Percentiles rank a stretch among this genome's conserved stretches.
Conservation (phyloP, 2,888 invertebrate genomes). For the Calameuta pallipes region DNA sequence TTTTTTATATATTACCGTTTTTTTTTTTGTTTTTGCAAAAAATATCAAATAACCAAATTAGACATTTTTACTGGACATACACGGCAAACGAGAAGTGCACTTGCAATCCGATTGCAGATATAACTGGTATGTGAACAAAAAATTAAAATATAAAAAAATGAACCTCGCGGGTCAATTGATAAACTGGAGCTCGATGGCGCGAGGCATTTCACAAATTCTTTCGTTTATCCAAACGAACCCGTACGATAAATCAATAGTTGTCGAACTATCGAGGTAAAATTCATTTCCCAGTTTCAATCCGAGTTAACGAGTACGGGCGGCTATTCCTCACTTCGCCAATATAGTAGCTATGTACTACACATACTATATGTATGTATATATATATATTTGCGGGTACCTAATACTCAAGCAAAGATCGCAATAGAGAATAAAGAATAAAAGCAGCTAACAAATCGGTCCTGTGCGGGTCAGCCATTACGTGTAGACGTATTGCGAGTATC, state of each 20-base stretch:
- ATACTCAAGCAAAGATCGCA: too few species aligned
- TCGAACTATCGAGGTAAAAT: background rate
- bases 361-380: background rate
- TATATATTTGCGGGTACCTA: background rate
- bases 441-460: background rate
- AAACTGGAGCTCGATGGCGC: background rate
- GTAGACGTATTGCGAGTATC: background rate
- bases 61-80: background rate
- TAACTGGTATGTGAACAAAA: background rate
- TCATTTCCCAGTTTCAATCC: background rate
- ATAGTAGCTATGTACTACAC: background rate
- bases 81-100: background rate
- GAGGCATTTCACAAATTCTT: background rate
- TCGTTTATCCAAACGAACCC: constrained; percentile 2
- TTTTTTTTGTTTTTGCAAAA: too few species aligned
- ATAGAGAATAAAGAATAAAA: background rate
- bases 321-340: background rate
- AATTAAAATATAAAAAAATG: background rate
- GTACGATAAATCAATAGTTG: background rate
- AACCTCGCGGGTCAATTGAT: background rate
- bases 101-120: background rate
- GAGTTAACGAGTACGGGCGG: background rate
- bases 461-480: background rate
- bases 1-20: background rate
- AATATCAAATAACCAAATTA: background rate